Base-by-base conservation (phyloP, 1,140 invertebrate genomes). In the Micrasema minimum region DNA sequence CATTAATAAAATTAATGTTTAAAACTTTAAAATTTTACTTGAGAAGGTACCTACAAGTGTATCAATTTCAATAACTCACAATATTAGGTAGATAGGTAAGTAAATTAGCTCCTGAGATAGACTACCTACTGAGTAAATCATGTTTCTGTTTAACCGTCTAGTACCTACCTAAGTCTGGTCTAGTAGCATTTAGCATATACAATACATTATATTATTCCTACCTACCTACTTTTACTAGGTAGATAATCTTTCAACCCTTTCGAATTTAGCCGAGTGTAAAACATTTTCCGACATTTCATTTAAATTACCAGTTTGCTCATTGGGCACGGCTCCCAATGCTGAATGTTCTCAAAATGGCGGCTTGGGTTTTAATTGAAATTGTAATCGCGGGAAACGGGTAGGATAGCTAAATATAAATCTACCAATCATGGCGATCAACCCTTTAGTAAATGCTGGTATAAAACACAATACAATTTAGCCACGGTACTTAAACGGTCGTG, bases 341-440 rank as follows among this genome's bases (percentile, higher is more conserved):
- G 43, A 26, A 37, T 14, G 53, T 12, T 61, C 57, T 61, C 68
- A 57, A 64, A 71, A 74, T 74, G 69, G 72, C 69, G 37, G 51
- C 31, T 3, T 14, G 0, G 23, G 65, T 45, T 75, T 75, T 75
- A 75, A 75, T 75, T 75, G 73, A 75, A 75, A 69, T 57, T 50
- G 66, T 59, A 74, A 66, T 51, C 55, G 67, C 35, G 18, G 35
- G 59, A 55, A 71, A 67, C 59, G 55, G 38, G 45, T 53, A 66
- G 66, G 62, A 71, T 71, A 46, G 65, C 9, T 48, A 41, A 45
- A 65, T 62, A 71, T 65, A 68, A 74, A 71, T 68, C 50, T 67
- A 68, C 72, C 72, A 55, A 62, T 61, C 64, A 43, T 11, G 37
- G 68, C 41, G 48, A 65, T 62, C 72, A 74, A 74, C 72, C 72